Base-by-base conservation (phyloP, 2,888 invertebrate species). In the Eurytoma adleriae region DNA sequence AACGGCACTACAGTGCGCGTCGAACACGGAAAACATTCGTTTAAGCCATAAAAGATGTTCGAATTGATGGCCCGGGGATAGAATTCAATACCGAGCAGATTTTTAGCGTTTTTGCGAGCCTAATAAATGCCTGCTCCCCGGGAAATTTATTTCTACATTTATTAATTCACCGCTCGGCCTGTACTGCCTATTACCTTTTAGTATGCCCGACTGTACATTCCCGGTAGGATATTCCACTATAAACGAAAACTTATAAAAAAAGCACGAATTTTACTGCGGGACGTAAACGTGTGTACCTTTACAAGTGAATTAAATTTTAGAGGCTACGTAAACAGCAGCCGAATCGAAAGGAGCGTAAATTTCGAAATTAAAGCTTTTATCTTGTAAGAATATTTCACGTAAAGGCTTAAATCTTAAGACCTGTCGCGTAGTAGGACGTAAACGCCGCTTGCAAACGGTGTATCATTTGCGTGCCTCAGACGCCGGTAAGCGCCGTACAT, bases 21-120 rank as follows among this genome's bases (percentile, higher is more conserved):
- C 54, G 64, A 73, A 54, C 30, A 20, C 52, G 73, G 40, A 73
- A 56, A 62, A 73, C 73, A 56, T 40, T 40, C 30, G 52, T 73
- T 56, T n/a, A 27, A 18, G n/a, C 64, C 54, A 64, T 73, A 73
- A 73, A 73, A 64, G 64, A 64, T 54, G 5, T 73, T 40, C 18
- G 73, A 64, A 66, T 56, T 30, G 18, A 56, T 54, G 40, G 27
- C 62, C 52, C 20, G 52, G 52, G 27, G 62, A 54, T 40, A 30
- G 50, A 16, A 72, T 62, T 48, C 30, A 54, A 72, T 61, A 54
- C 27, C n/a, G 27, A 54, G 62, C 62, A n/a, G 61, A 62, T 72
- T 72, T 72, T 72, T 72, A 72, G 62, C 72, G 59, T 52, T 62
- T 72, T 48, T n/a, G 16, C 30, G 62, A 10, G 27, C 18, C 62